These are phyloP conservation scores for Struthidea cinerea DNA, from an alignment of 2,113 vertebrate genomes.

Conservation along the genomic window DNA sequence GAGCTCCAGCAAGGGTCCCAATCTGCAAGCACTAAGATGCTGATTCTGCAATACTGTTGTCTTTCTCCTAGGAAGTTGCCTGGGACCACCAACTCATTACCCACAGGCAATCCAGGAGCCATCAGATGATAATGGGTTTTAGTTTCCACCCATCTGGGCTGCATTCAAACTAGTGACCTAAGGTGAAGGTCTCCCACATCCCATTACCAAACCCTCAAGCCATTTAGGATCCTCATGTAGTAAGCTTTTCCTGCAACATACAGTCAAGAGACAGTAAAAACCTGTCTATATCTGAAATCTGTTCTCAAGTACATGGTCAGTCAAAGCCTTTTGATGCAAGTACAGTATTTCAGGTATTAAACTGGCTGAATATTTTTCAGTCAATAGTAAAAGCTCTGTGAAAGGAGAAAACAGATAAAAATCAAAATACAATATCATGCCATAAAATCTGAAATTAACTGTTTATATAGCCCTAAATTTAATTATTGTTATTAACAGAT, in stretches of 20 bases:
- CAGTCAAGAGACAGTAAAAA: conserved; percentile 23
- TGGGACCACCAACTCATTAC: conserved; percentile 55
- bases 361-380: neutral
- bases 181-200: conserved; percentile 62
- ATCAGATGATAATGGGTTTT: conserved; percentile 54
- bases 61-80: neutral
- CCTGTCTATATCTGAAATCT: neutral
- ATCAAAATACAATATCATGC: neutral
- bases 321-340: neutral
- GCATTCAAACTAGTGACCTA: conserved; percentile 50
- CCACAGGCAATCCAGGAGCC: conserved; percentile 28
- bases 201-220: conserved; percentile 43
- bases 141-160: conserved; percentile 59
- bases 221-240: neutral
- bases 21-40: neutral
- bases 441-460: neutral
- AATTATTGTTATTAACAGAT: neutral
- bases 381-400: neutral
- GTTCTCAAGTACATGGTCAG: neutral
- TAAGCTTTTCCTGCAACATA: neutral
- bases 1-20: neutral
- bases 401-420: neutral
- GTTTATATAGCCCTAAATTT: neutral
- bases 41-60: neutral
- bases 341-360: neutral